Base-by-base conservation (phyloP, 92 coral and sea anemone species). In the Actinostola sp. region DNA sequence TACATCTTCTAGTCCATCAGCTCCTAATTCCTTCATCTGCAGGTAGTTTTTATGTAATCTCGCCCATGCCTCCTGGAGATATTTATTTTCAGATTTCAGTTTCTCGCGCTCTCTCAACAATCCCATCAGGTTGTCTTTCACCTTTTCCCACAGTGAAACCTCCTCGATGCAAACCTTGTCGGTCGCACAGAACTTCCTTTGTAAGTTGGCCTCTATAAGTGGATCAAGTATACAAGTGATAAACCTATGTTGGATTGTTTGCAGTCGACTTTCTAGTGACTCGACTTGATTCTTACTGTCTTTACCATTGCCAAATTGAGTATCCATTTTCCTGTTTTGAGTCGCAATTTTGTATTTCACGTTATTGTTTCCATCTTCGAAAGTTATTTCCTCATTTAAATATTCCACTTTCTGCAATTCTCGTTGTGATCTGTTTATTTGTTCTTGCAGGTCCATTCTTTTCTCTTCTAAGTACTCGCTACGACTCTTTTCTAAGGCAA, bases 161-260 rank as follows among this genome's bases (percentile, higher is more conserved):
- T 72, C 57, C 7, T 77, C 82, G 46, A 57, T 70, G 9, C 76
- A 61, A 41, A 76, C 73, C 23, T 65, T 57, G 17, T 57, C 83
- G 0, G 81, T 66, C 12, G 21, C 46, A 24, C 64, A 73, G 30
- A 20, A 56, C 5, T 24, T 36, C 42, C 75, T 64, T 10, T 70
- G 76, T 16, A 76, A 9, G 5, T 63, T 66, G 0, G 79, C 82
- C 61, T 88, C 78, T 60, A 79, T 73, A 15, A 89, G 70, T 17
- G 90, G 88, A 62, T 63, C 82, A 10, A 77, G 65, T 12, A 89
- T 82, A 44, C 61, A 86, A 19, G 88, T 49, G 13, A 89, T 76
- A 11, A 89, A 59, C 39, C 93, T 64, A 67, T 85, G 85, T 16
- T 73, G 75, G 7, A 79, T 74, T 38, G 68, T 74, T 43, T 89